These are phyloP conservation scores for Lineus longissimus DNA, from an alignment of 1,140 invertebrate genomes.

Conservation along the genomic window DNA sequence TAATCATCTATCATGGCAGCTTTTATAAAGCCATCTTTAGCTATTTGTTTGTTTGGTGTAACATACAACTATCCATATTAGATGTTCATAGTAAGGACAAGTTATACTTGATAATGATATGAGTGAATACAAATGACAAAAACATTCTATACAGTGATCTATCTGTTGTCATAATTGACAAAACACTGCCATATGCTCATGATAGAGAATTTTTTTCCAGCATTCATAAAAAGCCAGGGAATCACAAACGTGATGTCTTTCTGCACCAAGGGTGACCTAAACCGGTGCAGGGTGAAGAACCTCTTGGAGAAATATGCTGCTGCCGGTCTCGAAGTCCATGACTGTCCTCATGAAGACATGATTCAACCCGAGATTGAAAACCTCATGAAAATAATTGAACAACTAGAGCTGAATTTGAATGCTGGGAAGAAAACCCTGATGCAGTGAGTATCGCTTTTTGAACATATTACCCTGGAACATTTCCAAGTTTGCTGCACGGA, in stretches of 20 bases:
- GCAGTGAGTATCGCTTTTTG: conserved; percentile 30
- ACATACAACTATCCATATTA: too few relatives aligned
- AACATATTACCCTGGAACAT: neutral
- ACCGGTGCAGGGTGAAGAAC: conserved; percentile 31
- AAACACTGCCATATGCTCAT: too few relatives aligned
- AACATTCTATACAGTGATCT: too few relatives aligned
- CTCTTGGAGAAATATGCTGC: conserved; percentile 27
- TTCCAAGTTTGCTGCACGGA: too few relatives aligned
- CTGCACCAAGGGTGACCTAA: conserved; percentile 40
- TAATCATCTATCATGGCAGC: neutral
- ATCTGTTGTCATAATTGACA: too few relatives aligned
- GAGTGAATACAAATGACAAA: too few relatives aligned
- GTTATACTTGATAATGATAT: too few relatives aligned
- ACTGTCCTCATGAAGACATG: conserved; percentile 40
- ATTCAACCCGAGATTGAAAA: conserved; percentile 21
- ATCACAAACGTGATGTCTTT: conserved; percentile 37
- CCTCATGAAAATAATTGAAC: conserved; percentile 36
- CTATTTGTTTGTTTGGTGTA: too few relatives aligned
- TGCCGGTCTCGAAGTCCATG: conserved; percentile 33
- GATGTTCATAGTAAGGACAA: too few relatives aligned
- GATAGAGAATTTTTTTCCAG: conserved; percentile 24
- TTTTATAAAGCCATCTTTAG: too few relatives aligned
- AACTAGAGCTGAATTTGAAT: conserved; percentile 26
- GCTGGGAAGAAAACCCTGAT: conserved; percentile 34
- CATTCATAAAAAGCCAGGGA: conserved; percentile 25